These are phyloP conservation scores for Gobio occitaniae DNA, from an alignment of 2,797 vertebrate genomes.

Conservation along the genomic window DNA sequence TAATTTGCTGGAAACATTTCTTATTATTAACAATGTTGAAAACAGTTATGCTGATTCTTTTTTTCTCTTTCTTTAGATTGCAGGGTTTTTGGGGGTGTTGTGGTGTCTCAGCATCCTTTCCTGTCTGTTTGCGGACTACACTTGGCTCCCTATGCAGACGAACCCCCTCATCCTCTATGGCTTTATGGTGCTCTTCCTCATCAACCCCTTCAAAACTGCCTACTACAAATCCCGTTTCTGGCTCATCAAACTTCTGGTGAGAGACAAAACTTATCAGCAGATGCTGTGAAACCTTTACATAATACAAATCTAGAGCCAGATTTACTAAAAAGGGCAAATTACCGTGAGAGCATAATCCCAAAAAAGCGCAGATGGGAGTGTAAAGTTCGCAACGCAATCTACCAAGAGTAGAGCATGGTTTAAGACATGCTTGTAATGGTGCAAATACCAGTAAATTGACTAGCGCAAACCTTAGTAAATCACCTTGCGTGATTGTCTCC, in stretches of 20 bases:
- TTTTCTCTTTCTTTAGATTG: conserved; percentile 80
- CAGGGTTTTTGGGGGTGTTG: conserved; percentile 94
- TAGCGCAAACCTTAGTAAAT: too few relatives aligned
- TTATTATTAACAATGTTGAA: background rate
- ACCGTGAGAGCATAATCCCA: too few relatives aligned
- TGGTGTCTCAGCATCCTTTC: conserved; percentile 97
- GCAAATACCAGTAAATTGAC: too few relatives aligned
- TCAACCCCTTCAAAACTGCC: conserved; percentile 96
- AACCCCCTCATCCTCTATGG: conserved; percentile 95
- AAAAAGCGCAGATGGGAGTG: too few relatives aligned
- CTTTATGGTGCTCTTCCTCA: conserved; percentile 95
- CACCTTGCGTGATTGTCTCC: too few relatives aligned
- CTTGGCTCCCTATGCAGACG: conserved; percentile 89
- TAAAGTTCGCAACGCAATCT: too few relatives aligned
- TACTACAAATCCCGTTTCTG: conserved; percentile 99
- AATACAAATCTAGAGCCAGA: background rate
- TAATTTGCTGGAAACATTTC: background rate
- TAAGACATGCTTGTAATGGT: too few relatives aligned
- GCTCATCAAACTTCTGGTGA: conserved; percentile 97
- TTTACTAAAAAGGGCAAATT: too few relatives aligned
- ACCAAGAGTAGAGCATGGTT: too few relatives aligned
- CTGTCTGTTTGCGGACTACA: conserved; percentile 89
- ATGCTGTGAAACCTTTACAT: background rate
- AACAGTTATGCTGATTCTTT: conserved; percentile 12
- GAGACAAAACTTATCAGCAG: conserved; percentile 58